These are phyloP conservation scores for Orius insidiosus DNA, from an alignment of 1,140 invertebrate species.

Conservation along the genomic window DNA sequence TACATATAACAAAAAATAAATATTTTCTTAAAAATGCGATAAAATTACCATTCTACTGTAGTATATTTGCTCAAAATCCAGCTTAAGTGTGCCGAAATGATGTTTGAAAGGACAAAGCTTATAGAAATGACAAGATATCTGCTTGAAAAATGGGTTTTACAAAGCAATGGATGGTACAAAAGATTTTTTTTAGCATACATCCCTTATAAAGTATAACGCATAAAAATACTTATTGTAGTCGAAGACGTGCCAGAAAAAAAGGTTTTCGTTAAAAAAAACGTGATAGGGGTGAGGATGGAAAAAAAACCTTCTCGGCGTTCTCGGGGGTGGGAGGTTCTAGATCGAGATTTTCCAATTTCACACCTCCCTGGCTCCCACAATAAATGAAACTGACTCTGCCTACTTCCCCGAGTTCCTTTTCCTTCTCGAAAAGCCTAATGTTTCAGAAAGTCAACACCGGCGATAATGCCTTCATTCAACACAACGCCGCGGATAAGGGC, in stretches of 20 bases:
- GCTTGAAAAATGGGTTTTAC: no score
- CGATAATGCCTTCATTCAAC: conserved; percentile 14
- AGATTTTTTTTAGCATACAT: no score
- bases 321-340: neutral
- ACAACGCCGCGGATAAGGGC: neutral
- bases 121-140: no score
- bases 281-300: conserved; percentile 3
- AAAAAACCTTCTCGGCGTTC: conserved; percentile 3
- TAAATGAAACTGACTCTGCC: conserved; percentile 13
- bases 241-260: neutral
- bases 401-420: neutral
- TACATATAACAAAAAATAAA: no score
- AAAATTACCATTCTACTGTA: no score
- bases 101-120: no score
- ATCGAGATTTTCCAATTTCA: conserved; percentile 16
- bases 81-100: no score
- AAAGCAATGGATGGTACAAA: no score
- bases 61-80: no score
- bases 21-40: no score
- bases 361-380: conserved; percentile 12
- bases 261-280: neutral
- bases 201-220: no score
- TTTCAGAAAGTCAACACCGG: conserved; percentile 15
- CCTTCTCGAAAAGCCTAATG: conserved; percentile 8
- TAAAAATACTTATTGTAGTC: no score